Base-by-base conservation (phyloP, 2,113 vertebrate species). In the Rhea pennata region DNA sequence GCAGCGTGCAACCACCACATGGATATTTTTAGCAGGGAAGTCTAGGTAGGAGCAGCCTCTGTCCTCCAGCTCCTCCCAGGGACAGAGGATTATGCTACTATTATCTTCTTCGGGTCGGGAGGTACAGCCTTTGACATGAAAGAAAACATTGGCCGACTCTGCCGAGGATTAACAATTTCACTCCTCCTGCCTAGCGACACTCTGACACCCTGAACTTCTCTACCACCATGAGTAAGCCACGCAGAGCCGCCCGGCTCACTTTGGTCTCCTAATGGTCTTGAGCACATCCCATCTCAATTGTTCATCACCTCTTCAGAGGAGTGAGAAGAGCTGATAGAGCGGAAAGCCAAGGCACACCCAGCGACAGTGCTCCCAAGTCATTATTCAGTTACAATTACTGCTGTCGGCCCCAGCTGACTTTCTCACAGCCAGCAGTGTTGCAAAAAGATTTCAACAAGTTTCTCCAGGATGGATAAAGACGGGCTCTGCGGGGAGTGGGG, bases 271-370 rank as follows among this genome's bases (percentile, higher is more conserved):
- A 4, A 0, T 23, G 24, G 48, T 74, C n/a, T 58, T 77, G 44
- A 51, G 46, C 40, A 56, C 23, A 42, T 62, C 73, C 73, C 1
- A 0, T 39, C 31, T 53, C 0, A 1, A 48, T 36, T 1, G 1
- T 51, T 72, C 1, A 0, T n/a, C 59, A 44, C 46, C 56, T 54
- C 77, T 71, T 71, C 16, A 82, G 51, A 78, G 33, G 20, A 44
- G 23, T 0, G 0, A 62, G 21, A 53, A 46, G 50, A 65, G 61
- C 50, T 42, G 71, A 81, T 33, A 71, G 58, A 81, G 74, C 1
- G 1, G 65, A 77, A 73, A 86, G 44, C 73, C 78, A 75, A 83
- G 39, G 67, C 27, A 73, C 2, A 6, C 54, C 61, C 48, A 31
- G 33, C 1, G 3, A 61, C 50, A 29, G 3, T 0, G 44, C 29